Percentiles rank a stretch among this genome's conserved stretches.
phyloP scores from a whole-genome alignment of 2,797 vertebrate genomes.

The Mionectes olivaceus region DNA sequence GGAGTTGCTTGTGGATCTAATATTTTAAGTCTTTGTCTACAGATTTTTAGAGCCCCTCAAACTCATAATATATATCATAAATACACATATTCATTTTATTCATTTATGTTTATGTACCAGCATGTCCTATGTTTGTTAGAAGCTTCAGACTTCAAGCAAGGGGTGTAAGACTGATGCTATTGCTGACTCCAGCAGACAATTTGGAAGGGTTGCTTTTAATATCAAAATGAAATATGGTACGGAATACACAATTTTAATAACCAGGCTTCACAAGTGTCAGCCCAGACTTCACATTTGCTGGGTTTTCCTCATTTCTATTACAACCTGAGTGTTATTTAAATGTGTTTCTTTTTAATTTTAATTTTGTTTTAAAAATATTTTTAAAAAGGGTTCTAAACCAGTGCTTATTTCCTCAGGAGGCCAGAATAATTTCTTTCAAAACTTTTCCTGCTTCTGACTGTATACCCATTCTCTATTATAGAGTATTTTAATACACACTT shows the following conservation, averaged over 20 bases:
- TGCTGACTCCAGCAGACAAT: background rate
- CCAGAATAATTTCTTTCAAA: constrained; percentile 11
- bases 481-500: constrained; percentile 31
- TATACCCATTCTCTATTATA: background rate
- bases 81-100: background rate
- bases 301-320: constrained; percentile 8
- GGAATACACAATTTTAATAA: constrained; percentile 11
- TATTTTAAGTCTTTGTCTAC: background rate
- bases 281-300: background rate
- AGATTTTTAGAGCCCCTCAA: background rate
- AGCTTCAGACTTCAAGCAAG: background rate
- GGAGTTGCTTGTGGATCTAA: background rate
- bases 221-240: background rate
- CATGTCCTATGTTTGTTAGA: background rate
- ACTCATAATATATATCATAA: background rate
- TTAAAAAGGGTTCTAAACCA: constrained; percentile 28
- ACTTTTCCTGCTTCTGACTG: background rate
- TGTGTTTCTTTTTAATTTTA: background rate
- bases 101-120: background rate
- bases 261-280: background rate
- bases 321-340: constrained; percentile 50
- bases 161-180: background rate
- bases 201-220: constrained; percentile 24
- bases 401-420: constrained; percentile 46
- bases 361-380: constrained; percentile 32